A percentile compares a stretch with the other conserved stretches of the same genome.
phyloP scores from a whole-genome alignment of 2,113 vertebrate species.

The Pipra filicauda region DNA sequence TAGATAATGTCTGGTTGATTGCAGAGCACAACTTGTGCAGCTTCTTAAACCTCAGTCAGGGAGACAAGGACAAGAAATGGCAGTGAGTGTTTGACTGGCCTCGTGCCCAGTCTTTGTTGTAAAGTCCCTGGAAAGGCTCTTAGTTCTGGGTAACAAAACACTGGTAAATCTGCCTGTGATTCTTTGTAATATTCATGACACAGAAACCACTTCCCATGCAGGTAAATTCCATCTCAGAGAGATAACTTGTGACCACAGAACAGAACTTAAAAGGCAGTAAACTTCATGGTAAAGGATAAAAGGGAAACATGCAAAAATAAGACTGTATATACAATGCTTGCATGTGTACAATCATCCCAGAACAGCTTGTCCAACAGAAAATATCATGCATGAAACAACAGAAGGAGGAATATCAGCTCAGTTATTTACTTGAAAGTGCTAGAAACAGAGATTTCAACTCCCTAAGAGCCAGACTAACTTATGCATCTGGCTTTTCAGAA shows the following conservation, averaged over 20 bases:
- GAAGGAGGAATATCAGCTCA: conserved; percentile 29
- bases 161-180: conserved; percentile 37
- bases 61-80: conserved; percentile 52
- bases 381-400: background rate
- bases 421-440: conserved; percentile 32
- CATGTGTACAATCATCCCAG: background rate
- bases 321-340: background rate
- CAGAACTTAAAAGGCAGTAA: conserved; percentile 25
- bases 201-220: background rate
- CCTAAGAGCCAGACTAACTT: background rate
- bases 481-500: conserved; percentile 13
- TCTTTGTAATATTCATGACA: conserved; percentile 8
- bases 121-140: conserved; percentile 57
- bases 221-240: conserved; percentile 23
- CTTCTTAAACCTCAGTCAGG: background rate
- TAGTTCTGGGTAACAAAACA: conserved; percentile 55
- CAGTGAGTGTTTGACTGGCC: conserved; percentile 66
- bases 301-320: background rate
- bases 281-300: background rate
- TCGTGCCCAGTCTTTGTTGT: conserved; percentile 47
- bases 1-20: background rate
- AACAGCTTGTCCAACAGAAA: background rate
- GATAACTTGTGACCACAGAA: background rate
- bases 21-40: conserved; percentile 6
- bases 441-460: background rate